Percentiles rank a stretch among this genome's conserved stretches.
Evolutionary conservation across 2,888 invertebrate genomes (phyloP).

Genomic region (Diaphora mendica): DNA sequence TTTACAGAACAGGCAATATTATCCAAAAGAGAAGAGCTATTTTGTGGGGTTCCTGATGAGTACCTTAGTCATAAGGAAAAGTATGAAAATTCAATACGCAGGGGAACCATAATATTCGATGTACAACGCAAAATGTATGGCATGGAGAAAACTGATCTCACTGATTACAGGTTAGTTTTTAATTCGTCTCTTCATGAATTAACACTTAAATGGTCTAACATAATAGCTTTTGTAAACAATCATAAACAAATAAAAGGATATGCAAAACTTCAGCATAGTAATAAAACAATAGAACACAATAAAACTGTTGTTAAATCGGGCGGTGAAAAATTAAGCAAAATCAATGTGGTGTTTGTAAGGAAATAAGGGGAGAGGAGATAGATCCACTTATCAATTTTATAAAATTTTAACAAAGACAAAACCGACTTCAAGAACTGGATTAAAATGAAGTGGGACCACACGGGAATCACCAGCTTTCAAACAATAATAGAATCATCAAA

Average conservation of each 20-base stretch:
- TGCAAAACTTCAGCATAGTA: no score
- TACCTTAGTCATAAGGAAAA: constrained; percentile 94
- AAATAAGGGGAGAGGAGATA: not conserved
- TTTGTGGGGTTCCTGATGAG: constrained; percentile 88
- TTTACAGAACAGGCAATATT: constrained; percentile 68
- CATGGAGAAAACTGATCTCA: constrained; percentile 88
- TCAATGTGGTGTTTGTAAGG: not conserved
- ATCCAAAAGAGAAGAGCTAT: constrained; percentile 85
- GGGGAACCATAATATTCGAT: constrained; percentile 88
- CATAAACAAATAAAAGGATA: no score
- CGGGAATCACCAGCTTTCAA: no score
- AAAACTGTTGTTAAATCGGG: no score
- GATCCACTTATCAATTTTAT: not conserved
- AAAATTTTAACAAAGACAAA: not conserved
- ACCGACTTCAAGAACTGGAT: no score
- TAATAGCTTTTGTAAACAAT: no score
- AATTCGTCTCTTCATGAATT: not conserved
- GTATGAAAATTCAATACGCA: constrained; percentile 91
- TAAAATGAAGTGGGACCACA: no score
- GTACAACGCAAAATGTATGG: constrained; percentile 88
- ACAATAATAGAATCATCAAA: no score
- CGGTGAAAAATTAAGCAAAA: not conserved
- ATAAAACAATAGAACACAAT: no score
- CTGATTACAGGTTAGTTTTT: constrained; percentile 88
- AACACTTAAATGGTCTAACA: no score